Evolutionary conservation across 2,888 invertebrate genomes (phyloP), one percentile per base, ranked within the genome.

Genomic region (Rhopalosiphum nymphaeae): DNA sequence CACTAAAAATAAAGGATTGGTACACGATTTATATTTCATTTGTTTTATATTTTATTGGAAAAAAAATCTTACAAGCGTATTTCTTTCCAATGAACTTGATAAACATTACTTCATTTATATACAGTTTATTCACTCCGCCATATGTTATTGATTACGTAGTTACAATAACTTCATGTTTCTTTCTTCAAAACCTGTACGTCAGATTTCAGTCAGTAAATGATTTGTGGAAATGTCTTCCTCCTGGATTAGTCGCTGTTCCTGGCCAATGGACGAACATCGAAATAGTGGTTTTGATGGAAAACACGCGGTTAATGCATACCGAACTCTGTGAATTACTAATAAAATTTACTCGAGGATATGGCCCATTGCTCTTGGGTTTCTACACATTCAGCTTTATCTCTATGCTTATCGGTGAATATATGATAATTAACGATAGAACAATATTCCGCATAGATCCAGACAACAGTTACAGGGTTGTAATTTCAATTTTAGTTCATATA

Each of bases 161-260:
- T 36, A 78, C 67, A 5, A n/a, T 67, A 16, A 16, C 7, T 67
- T 36, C 5, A 16, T 67, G 67, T n/a, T 67, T n/a, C n/a, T 67
- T 67, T 36, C 67, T 67, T 67, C 67, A 67, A n/a, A 36, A 67
- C n/a, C n/a, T 67, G 67, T 67, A 67, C 67, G 4, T 67, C 25
- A 67, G 67, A 67, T 67, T 67, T n/a, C n/a, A 67, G 67, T n/a
- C n/a, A 67, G 4, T 67, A 36, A 67, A n/a, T 16, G 67, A n/a
- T 67, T 67, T 67, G n/a, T 67, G 67, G 67, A 67, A 67, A n/a
- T 67, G 67, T 67, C 67, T 67, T 67, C 67, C 67, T 16, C n/a
- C n/a, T 5, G n/a, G 16, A 16, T 36, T 67, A 67, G n/a, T 36
- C 7, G n/a, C 67, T 16, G 67, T 67, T 67, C 67, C 67, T 11